Evolutionary conservation across 2,113 vertebrate species (phyloP).

Genomic region (Galemys pyrenaicus): DNA sequence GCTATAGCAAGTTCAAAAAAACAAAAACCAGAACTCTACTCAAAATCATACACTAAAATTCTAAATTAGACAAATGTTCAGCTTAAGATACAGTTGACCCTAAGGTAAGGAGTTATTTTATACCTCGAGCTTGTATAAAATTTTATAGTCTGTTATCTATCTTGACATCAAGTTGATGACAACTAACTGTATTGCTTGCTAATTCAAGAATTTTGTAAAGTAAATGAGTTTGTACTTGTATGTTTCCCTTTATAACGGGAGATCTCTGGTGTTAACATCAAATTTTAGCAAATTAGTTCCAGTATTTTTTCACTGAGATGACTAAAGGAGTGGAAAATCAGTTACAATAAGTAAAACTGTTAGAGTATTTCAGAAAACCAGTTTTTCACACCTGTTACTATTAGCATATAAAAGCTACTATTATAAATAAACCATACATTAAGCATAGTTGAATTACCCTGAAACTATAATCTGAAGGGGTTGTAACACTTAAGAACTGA

Average conservation of each 20-base stretch:
- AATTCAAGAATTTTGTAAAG: background rate
- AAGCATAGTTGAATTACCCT: background rate
- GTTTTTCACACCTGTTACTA: conserved; percentile 29
- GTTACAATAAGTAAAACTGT: background rate
- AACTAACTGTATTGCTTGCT: background rate
- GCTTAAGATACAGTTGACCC: background rate
- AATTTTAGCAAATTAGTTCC: conserved; percentile 19
- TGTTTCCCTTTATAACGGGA: background rate
- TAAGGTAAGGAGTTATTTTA: background rate
- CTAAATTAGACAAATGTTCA: background rate
- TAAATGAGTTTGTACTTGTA: background rate
- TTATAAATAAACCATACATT: background rate
- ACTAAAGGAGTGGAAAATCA: background rate
- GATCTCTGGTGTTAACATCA: background rate
- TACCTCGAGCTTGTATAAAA: background rate
- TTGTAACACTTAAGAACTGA: conserved; percentile 12
- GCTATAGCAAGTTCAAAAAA: conserved; percentile 55
- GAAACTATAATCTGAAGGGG: background rate
- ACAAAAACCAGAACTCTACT: conserved; percentile 48
- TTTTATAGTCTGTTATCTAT: background rate
- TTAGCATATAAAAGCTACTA: background rate
- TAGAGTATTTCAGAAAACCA: background rate
- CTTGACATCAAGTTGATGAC: background rate
- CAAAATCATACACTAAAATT: background rate
- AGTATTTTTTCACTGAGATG: background rate